A percentile compares a stretch with the other conserved stretches of the same genome.
These are phyloP conservation scores for Odontesthes bonariensis DNA, from an alignment of 2,113 vertebrate genomes.

Conservation along the genomic window DNA sequence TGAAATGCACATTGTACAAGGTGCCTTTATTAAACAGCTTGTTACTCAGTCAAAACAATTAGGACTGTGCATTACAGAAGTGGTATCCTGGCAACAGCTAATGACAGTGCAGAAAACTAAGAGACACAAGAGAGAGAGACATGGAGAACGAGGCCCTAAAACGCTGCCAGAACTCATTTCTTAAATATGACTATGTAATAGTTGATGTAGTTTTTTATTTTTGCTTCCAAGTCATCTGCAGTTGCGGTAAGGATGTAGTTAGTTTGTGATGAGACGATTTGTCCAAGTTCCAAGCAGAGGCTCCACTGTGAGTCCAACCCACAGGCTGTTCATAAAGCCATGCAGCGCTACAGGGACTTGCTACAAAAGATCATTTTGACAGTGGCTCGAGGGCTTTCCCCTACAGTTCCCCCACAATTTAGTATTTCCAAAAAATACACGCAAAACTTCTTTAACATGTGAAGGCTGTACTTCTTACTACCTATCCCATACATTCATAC, in stretches of 20 bases:
- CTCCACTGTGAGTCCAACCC: conserved; percentile 58
- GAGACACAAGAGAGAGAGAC: conserved; percentile 12
- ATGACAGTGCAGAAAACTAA: conserved; percentile 44
- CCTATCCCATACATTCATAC: not conserved
- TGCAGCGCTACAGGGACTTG: conserved; percentile 58
- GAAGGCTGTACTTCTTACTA: conserved; percentile 11
- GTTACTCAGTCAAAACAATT: conserved; percentile 79
- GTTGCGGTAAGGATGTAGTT: conserved; percentile 3
- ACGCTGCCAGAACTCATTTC: conserved; percentile 59
- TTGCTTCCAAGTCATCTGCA: conserved; percentile 26
- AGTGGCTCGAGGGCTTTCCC: conserved; percentile 73
- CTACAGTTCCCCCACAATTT: conserved; percentile 63
- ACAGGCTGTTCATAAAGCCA: conserved; percentile 58
- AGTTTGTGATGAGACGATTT: conserved; percentile 40
- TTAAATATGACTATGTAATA: conserved; percentile 63
- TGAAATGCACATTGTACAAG: conserved; percentile 68
- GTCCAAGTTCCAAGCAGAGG: conserved; percentile 62
- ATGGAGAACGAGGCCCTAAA: conserved; percentile 25
- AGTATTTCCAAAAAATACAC: conserved; percentile 59
- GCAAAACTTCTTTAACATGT: conserved; percentile 29
- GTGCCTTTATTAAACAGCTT: conserved; percentile 74
- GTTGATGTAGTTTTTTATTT: conserved; percentile 47
- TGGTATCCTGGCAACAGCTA: conserved; percentile 72
- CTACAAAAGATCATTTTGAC: conserved; percentile 75
- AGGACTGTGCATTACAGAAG: conserved; percentile 61